These are phyloP conservation scores for Pelvicachromis taeniatus DNA, from an alignment of 2,113 vertebrate genomes.

Conservation along the genomic window DNA sequence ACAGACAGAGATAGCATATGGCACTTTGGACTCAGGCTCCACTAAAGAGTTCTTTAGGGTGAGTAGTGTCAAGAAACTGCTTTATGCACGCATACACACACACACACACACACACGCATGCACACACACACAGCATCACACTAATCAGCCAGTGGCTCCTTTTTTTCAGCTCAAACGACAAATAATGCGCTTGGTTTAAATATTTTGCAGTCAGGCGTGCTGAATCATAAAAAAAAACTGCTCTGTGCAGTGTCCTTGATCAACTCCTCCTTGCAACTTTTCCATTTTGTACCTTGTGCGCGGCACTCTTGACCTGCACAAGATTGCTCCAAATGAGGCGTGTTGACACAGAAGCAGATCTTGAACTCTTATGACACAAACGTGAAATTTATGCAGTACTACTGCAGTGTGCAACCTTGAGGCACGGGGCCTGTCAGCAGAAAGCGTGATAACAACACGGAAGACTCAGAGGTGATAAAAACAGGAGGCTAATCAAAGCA, in stretches of 20 bases:
- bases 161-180: not conserved
- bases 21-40: constrained; percentile 97
- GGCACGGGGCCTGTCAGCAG: constrained; percentile 61
- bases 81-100: not conserved
- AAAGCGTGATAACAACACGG: constrained; percentile 64
- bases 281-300: constrained; percentile 11
- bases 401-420: constrained; percentile 64
- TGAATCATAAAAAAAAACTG: not conserved
- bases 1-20: constrained; percentile 99
- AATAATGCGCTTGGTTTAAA: not conserved
- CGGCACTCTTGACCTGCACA: constrained; percentile 20
- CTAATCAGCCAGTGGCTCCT: not conserved
- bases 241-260: constrained; percentile 12
- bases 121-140: not conserved
- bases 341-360: constrained; percentile 47
- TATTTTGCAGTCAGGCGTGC: not conserved
- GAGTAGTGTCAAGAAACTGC: constrained; percentile 64
- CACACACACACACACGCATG: not conserved
- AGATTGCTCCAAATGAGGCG: constrained; percentile 53
- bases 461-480: constrained; percentile 69
- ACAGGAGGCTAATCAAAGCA: constrained; percentile 71
- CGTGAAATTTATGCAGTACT: constrained; percentile 53
- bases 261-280: constrained; percentile 14
- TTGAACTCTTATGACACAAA: constrained; percentile 54
- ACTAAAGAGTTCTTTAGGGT: constrained; percentile 99